Base-by-base conservation (phyloP, 2,113 vertebrate genomes). In the Rhea americana region DNA sequence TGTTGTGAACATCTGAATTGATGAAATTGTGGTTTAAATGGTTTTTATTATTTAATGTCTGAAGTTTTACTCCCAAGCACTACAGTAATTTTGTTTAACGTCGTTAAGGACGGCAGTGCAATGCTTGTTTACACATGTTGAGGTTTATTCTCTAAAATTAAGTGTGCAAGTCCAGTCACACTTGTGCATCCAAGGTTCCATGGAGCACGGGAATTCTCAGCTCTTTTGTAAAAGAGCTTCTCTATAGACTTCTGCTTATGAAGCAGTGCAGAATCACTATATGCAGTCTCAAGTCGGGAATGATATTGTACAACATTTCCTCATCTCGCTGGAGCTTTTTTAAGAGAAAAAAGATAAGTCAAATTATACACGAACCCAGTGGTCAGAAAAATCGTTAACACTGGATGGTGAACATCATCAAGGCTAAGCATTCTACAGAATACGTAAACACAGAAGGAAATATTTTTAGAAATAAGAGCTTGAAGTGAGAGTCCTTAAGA, bases 31-130 rank as follows among this genome's bases (percentile, higher is more conserved):
- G 80, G 20, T 72, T 93, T 78, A 55, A 78, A 68, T 95, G 81
- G n/a, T 20, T 93, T 87, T 95, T 82, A 30, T n/a, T 89, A 22
- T 77, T 95, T 89, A 55, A 82, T 82, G 91, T 50, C 32, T 88
- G 55, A 56, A 37, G 24, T 81, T 70, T 4, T 76, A 77, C 56
- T 74, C 39, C 4, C 1, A 85, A 12, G 1, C 85, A 75, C 24
- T 77, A 18, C 70, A 75, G 24, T 68, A 77, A 73, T 85, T 94
- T 71, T 13, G 20, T 85, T 70, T 93, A 68, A 10, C 41, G n/a
- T 77, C 82, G 22, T 21, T 48, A 43, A 78, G 22, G 51, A 68
- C 37, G 37, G 25, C 56, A 41, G 20, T 39, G n/a, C 30, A 67
- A 18, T 35, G 9, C n/a, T 72, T 80, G 14, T 48, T 82, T 74